phyloP scores from a whole-genome alignment of 2,888 invertebrate genomes.

The Magallana nippona region DNA sequence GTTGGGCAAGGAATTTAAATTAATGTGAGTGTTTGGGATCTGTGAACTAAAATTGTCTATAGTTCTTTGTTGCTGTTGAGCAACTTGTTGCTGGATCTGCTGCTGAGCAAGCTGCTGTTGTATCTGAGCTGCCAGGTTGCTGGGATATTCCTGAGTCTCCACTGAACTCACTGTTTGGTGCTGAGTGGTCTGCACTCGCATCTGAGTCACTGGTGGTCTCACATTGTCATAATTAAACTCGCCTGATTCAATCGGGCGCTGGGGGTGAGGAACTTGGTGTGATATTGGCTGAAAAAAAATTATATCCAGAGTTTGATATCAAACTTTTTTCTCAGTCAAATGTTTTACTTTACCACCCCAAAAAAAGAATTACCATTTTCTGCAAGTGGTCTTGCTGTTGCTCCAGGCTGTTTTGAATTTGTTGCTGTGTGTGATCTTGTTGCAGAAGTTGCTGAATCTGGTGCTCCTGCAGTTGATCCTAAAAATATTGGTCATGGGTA shows the following conservation, averaged over 20 bases:
- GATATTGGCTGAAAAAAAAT: constrained; percentile 50
- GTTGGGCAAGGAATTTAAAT: background rate
- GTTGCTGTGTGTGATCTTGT: constrained; percentile 53
- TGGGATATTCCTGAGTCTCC: background rate
- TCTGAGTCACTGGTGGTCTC: constrained; percentile 14
- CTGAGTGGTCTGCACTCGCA: background rate
- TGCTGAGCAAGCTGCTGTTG: constrained; percentile 55
- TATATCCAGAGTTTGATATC: background rate
- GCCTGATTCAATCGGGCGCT: constrained; percentile 58
- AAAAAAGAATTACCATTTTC: background rate
- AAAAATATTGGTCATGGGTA: background rate
- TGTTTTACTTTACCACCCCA: background rate
- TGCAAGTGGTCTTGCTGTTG: background rate
- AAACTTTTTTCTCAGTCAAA: too few relatives aligned
- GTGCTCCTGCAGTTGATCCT: constrained; percentile 60
- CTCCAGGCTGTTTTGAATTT: constrained; percentile 48
- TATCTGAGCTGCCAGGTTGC: constrained; percentile 43
- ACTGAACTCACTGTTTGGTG: background rate
- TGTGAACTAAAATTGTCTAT: constrained; percentile 24
- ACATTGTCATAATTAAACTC: constrained; percentile 49
- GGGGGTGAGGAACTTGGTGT: constrained; percentile 56
- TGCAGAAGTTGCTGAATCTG: constrained; percentile 62
- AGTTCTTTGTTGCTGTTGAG: constrained; percentile 54
- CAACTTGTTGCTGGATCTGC: constrained; percentile 54
- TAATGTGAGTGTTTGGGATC: background rate